Percentiles rank a stretch among this genome's conserved stretches.
Conservation (phyloP, 2,113 vertebrate species). For the Scytalopus superciliaris region DNA sequence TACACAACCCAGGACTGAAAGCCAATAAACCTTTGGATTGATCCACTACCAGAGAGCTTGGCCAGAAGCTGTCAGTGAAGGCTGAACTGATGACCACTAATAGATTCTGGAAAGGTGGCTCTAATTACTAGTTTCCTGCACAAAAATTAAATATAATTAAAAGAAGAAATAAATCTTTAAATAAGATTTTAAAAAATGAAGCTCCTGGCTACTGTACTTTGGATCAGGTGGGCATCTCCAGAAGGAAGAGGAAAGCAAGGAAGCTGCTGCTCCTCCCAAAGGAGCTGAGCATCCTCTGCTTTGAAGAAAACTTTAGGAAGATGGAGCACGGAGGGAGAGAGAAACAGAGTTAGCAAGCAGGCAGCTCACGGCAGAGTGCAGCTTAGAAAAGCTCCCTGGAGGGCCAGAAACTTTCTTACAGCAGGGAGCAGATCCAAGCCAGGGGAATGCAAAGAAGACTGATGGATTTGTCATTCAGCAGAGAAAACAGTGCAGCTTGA, state of each 20-base stretch:
- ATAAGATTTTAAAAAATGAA: background rate
- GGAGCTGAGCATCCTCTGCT: background rate
- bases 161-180: background rate
- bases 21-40: background rate
- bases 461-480: slow-evolving; percentile 9
- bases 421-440: background rate
- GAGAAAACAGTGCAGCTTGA: background rate
- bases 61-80: background rate
- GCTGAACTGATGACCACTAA: background rate
- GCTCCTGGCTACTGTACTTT: background rate
- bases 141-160: background rate
- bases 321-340: background rate
- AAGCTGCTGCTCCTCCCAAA: background rate
- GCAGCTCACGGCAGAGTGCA: background rate
- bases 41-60: background rate
- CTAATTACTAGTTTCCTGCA: background rate
- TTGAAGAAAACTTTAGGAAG: background rate
- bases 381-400: background rate
- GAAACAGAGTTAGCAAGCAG: background rate
- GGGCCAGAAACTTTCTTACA: background rate
- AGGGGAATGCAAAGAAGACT: background rate
- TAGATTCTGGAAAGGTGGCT: background rate
- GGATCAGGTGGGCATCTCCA: background rate
- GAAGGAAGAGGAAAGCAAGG: background rate
- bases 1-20: background rate